A percentile compares a stretch with the other conserved stretches of the same genome.
phyloP scores from a whole-genome alignment of 2,113 vertebrate species.

The Campylomormyrus tamandua region DNA sequence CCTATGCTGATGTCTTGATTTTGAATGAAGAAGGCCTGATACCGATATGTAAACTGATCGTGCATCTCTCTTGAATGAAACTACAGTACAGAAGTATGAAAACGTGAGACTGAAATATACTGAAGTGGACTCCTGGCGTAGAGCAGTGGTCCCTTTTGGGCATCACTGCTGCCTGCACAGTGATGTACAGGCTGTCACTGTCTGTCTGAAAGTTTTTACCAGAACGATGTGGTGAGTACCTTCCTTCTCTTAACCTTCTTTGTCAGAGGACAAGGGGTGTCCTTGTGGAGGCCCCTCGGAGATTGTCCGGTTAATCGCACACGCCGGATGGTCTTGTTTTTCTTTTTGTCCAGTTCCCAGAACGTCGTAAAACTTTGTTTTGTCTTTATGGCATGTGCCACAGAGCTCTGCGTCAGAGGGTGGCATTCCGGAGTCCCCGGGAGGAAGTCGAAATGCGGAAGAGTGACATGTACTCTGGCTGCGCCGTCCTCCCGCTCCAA shows the following conservation, averaged over 20 bases:
- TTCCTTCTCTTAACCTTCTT: neutral
- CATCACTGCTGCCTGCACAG: neutral
- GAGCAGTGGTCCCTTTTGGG: neutral
- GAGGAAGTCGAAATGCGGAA: neutral
- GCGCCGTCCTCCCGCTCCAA: neutral
- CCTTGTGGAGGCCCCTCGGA: neutral
- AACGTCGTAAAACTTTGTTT: conserved; percentile 30
- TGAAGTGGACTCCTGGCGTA: neutral
- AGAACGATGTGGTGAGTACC: neutral
- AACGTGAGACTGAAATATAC: neutral
- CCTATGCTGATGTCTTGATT: neutral
- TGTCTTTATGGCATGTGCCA: neutral
- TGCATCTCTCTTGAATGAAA: neutral
- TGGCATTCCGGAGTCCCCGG: neutral
- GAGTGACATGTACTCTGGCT: neutral
- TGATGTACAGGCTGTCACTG: neutral
- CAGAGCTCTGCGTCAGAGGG: neutral
- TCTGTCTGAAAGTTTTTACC: neutral
- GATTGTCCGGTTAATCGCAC: neutral
- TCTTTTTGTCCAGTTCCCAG: conserved; percentile 24
- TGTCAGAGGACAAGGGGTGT: neutral
- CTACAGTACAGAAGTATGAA: neutral
- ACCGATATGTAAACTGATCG: neutral
- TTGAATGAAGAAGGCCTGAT: neutral
- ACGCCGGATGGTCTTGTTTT: neutral